Percentiles rank a stretch among this genome's conserved stretches.
phyloP scores from a whole-genome alignment of 2,797 vertebrate genomes.

The Microctenopoma lineatum region DNA sequence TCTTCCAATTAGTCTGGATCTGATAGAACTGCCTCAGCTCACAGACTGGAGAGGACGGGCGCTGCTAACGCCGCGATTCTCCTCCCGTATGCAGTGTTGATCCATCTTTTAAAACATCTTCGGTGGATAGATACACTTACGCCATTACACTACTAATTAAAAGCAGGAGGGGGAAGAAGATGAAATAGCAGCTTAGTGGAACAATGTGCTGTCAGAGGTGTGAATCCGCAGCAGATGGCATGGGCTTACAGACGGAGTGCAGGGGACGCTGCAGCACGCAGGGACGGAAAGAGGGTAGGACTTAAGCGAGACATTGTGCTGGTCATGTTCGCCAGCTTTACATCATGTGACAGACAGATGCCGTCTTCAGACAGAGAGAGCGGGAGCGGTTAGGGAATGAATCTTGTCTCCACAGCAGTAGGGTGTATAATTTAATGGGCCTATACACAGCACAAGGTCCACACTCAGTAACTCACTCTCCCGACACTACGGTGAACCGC shows the following conservation, averaged over 20 bases:
- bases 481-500: background rate
- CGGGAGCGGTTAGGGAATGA: background rate
- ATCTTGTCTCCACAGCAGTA: background rate
- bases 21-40: constrained; percentile 57
- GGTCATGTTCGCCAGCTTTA: constrained; percentile 9
- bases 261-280: constrained; percentile 27
- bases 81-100: constrained; percentile 36
- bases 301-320: constrained; percentile 2
- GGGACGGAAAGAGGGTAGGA: constrained; percentile 22
- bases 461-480: background rate
- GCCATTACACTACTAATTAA: constrained; percentile 51
- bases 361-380: background rate
- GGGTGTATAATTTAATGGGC: constrained; percentile 10
- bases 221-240: constrained; percentile 72
- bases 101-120: constrained; percentile 55
- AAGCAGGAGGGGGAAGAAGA: constrained; percentile 43
- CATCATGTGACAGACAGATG: background rate
- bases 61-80: constrained; percentile 40
- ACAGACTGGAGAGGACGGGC: constrained; percentile 42
- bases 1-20: constrained; percentile 71
- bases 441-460: constrained; percentile 3
- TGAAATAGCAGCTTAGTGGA: constrained; percentile 43
- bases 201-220: constrained; percentile 72
- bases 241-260: constrained; percentile 31
- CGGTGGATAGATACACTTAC: constrained; percentile 41